These are phyloP conservation scores for Stigmatopora argus DNA, from an alignment of 2,113 vertebrate genomes.

Conservation along the genomic window DNA sequence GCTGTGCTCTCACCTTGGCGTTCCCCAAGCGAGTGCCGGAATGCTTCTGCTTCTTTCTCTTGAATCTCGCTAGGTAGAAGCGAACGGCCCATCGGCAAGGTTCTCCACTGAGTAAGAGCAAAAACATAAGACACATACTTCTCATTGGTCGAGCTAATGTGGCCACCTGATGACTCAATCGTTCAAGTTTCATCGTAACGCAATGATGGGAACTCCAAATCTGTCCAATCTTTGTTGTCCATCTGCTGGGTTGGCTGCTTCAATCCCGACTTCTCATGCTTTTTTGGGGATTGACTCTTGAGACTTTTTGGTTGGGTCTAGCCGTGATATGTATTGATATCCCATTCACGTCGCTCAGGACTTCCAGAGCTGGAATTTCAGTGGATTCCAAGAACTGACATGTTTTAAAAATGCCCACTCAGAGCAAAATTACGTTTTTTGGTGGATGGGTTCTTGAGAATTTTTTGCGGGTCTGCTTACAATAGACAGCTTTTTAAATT, in stretches of 20 bases:
- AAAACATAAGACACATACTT: neutral
- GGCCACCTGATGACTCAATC: no score
- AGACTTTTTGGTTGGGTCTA: no score
- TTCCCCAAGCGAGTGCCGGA: constrained; percentile 25
- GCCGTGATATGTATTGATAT: no score
- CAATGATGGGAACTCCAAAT: neutral
- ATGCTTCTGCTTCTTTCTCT: constrained; percentile 10
- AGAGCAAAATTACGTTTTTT: neutral
- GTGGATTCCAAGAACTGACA: no score
- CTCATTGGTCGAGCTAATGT: constrained; percentile 2
- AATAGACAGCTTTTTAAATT: no score
- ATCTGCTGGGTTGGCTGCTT: no score
- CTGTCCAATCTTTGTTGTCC: neutral
- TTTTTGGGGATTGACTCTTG: no score
- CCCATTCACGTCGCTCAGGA: no score
- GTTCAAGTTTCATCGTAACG: neutral
- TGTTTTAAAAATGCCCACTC: no score
- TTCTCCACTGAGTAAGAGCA: neutral
- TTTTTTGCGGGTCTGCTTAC: neutral
- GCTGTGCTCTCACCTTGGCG: constrained; percentile 16
- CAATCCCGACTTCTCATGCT: no score
- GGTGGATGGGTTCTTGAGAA: neutral
- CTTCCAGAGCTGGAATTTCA: no score
- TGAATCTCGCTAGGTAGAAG: constrained; percentile 8
- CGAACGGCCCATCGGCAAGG: neutral